Conservation (phyloP, 2,113 vertebrate genomes). For the Odontophorus gujanensis region DNA sequence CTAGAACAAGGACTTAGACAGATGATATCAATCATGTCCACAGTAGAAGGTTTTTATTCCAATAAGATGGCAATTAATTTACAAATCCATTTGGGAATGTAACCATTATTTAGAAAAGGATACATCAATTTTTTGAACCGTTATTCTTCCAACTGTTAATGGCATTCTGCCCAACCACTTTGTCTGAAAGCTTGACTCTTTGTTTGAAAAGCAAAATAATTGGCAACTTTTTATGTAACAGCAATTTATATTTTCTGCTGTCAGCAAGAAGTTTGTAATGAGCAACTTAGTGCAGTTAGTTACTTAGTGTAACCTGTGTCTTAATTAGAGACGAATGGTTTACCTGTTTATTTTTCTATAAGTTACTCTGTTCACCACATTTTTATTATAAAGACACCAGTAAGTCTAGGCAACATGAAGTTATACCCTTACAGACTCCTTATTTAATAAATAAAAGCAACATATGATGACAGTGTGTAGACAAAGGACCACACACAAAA, state of each 20-base stretch:
- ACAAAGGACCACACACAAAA: slow-evolving; percentile 26
- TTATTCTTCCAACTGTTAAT: slow-evolving; percentile 85
- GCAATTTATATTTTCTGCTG: slow-evolving; percentile 37
- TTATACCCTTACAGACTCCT: slow-evolving; percentile 16
- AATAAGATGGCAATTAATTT: slow-evolving; percentile 94
- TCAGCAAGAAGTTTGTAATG: slow-evolving; percentile 39
- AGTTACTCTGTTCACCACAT: slow-evolving; percentile 28
- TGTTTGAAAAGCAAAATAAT: slow-evolving; percentile 73
- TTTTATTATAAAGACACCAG: slow-evolving; percentile 20
- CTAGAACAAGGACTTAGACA: slow-evolving; percentile 84
- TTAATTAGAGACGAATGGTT: slow-evolving; percentile 16
- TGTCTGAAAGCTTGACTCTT: slow-evolving; percentile 63
- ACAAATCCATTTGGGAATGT: slow-evolving; percentile 93
- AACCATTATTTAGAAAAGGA: slow-evolving; percentile 94
- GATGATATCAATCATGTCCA: slow-evolving; percentile 89
- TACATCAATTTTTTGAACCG: slow-evolving; percentile 89
- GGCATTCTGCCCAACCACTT: slow-evolving; percentile 77
- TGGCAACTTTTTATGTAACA: slow-evolving; percentile 28
- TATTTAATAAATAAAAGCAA: slow-evolving; percentile 59
- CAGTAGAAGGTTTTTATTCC: slow-evolving; percentile 92
- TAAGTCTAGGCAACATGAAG: slow-evolving; percentile 2
- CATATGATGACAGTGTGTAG: background rate
- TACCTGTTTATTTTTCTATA: slow-evolving; percentile 6
- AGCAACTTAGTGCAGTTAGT: slow-evolving; percentile 7
- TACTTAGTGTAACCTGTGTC: slow-evolving; percentile 12